Percentiles rank a stretch among this genome's conserved stretches.
Conservation (phyloP, 2,113 vertebrate species). For the Seriola rivoliana region DNA sequence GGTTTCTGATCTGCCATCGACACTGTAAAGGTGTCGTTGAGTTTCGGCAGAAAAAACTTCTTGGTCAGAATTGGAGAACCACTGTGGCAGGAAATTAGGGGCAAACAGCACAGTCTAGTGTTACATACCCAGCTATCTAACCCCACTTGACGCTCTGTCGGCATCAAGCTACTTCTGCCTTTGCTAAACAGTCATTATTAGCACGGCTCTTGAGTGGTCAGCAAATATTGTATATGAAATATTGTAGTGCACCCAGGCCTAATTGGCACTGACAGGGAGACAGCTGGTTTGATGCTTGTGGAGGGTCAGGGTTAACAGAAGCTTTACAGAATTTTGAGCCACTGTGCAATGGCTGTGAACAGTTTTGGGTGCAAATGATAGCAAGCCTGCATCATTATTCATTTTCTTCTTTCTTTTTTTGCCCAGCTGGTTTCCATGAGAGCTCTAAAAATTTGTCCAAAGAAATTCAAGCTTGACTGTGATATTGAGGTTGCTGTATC, state of each 20-base stretch:
- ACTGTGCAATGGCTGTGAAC: conserved; percentile 18
- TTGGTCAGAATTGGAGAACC: not conserved
- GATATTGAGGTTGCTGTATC: conserved; percentile 10
- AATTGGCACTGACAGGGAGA: not conserved
- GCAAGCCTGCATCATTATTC: conserved; percentile 43
- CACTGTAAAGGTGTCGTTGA: not conserved
- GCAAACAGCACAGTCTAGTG: not conserved
- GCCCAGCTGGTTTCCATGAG: conserved; percentile 9
- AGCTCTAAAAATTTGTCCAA: conserved; percentile 22
- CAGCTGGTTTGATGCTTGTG: conserved; percentile 23
- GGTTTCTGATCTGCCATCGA: not conserved
- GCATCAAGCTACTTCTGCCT: not conserved
- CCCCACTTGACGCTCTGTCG: not conserved
- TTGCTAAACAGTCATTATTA: conserved; percentile 32
- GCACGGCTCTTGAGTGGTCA: conserved; percentile 42
- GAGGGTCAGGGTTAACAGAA: conserved; percentile 25
- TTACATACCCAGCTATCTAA: not conserved
- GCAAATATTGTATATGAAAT: conserved; percentile 5
- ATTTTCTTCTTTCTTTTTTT: not conserved
- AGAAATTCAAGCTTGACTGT: conserved; percentile 37
- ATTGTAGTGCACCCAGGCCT: not conserved
- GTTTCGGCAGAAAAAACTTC: not conserved
- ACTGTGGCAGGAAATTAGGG: not conserved
- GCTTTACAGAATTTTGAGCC: conserved; percentile 20
- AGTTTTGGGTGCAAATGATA: conserved; percentile 26